Percentiles rank a stretch among this genome's conserved stretches.
Conservation (phyloP, 1,140 invertebrate species). For the Euwallacea similis region DNA sequence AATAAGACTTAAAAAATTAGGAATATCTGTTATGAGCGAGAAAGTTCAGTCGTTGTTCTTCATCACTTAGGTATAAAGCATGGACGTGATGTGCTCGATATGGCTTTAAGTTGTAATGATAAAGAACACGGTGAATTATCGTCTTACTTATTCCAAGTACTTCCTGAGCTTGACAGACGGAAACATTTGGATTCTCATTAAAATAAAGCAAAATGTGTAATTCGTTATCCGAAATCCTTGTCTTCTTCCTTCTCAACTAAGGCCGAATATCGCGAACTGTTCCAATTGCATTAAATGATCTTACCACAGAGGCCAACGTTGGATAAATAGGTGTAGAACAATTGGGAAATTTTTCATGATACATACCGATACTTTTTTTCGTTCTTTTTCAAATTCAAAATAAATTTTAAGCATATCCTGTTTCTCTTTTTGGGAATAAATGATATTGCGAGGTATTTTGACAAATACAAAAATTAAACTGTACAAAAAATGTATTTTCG, state of each 20-base stretch:
- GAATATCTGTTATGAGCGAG: background rate
- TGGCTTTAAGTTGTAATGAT: background rate
- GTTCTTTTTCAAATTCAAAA: background rate
- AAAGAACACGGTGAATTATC: background rate
- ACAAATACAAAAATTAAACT: too few species aligned
- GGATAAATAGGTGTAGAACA: background rate
- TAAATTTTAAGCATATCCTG: background rate
- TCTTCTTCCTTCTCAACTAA: background rate
- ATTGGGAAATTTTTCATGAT: background rate
- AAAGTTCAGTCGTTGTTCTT: conserved; percentile 1
- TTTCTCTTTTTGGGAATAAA: background rate
- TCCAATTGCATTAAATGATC: background rate
- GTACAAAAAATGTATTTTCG: too few species aligned
- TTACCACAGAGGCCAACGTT: background rate
- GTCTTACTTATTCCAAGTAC: background rate
- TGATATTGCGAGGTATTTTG: background rate
- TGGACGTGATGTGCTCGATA: background rate
- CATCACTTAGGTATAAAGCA: background rate
- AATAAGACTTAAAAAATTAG: background rate
- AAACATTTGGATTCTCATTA: background rate
- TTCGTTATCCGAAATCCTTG: background rate
- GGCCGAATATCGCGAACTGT: background rate
- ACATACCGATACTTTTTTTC: background rate
- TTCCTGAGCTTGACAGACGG: background rate
- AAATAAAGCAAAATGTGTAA: background rate